Conservation (phyloP, 2,113 vertebrate species). For the Sinocyclocheilus grahami region DNA sequence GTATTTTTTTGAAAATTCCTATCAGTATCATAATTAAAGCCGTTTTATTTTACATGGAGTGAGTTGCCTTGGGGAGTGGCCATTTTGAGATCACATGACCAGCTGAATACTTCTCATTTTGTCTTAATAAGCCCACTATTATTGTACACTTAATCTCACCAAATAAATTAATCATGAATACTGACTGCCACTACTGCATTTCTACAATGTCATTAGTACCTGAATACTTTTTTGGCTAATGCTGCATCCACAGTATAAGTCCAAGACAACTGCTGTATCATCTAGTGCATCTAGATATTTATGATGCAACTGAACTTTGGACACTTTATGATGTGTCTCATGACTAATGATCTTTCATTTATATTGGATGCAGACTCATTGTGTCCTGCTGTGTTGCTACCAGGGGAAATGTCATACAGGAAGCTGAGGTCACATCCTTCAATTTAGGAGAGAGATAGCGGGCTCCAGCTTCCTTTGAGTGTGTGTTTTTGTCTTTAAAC, state of each 20-base stretch:
- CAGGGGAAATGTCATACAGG: conserved; percentile 60
- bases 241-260: too few species aligned
- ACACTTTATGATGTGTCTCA: not conserved
- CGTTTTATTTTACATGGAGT: not conserved
- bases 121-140: not conserved
- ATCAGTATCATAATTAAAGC: not conserved
- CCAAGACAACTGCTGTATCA: not conserved
- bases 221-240: not conserved
- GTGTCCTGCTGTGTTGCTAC: conserved; percentile 21
- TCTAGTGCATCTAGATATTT: not conserved
- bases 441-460: conserved; percentile 66
- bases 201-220: not conserved
- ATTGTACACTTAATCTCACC: not conserved
- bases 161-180: not conserved
- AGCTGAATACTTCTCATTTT: not conserved
- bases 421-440: conserved; percentile 73
- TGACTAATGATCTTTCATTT: not conserved
- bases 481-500: not conserved
- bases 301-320: not conserved
- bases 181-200: not conserved
- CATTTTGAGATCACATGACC: not conserved
- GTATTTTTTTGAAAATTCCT: too few species aligned
- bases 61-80: not conserved
- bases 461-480: conserved; percentile 34
- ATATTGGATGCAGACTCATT: conserved; percentile 8